Base-by-base conservation (phyloP, 2,113 vertebrate species). In the Sylvia atricapilla region DNA sequence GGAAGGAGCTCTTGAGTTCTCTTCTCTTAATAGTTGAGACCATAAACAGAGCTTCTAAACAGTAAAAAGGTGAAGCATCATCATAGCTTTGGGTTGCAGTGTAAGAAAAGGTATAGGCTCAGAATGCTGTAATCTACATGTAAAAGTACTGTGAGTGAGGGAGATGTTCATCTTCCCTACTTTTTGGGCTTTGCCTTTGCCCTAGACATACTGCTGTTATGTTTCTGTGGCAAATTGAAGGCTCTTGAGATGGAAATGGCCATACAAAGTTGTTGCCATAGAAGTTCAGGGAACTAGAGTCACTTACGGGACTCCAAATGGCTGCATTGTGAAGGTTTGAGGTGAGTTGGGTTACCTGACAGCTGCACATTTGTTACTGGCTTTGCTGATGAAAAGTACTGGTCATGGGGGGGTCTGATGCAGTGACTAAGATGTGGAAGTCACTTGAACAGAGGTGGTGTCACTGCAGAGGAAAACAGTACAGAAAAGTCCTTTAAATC, bases 201-300 rank as follows among this genome's bases (percentile, higher is more conserved):
- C 39, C 33, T 30, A 30, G 25, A 27, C 43, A 33, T 47, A 17
- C n/a, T 1, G 1, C 56, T 66, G 37, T 28, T 66, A 7, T 0
- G 3, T 47, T 74, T 30, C 22, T 28, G 20, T 76, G 37, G 31
- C 37, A 35, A 24, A 75, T 3, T 21, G 47, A 91, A 70, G 44
- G 39, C 35, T 78, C 11, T 50, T 23, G 60, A 63, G 64, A 11
- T 47, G 12, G 18, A 84, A 83, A 37, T 18, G 9, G 9, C 35
- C 37, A 33, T 43, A 43, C 2, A 0, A 53, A 60, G 31, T 73
- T 80, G 33, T 49, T 77, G 67, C 53, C 3, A 0, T 53, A 2
- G 35, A 33, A 74, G 11, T 59, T 23, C 9, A 81, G 64, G 35
- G 27, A 81, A 21, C 20, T 46, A 24, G 37, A 70, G 46, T 14